Evolutionary conservation across 2,888 invertebrate species (phyloP).

Genomic region (Tryphoninae sp.): DNA sequence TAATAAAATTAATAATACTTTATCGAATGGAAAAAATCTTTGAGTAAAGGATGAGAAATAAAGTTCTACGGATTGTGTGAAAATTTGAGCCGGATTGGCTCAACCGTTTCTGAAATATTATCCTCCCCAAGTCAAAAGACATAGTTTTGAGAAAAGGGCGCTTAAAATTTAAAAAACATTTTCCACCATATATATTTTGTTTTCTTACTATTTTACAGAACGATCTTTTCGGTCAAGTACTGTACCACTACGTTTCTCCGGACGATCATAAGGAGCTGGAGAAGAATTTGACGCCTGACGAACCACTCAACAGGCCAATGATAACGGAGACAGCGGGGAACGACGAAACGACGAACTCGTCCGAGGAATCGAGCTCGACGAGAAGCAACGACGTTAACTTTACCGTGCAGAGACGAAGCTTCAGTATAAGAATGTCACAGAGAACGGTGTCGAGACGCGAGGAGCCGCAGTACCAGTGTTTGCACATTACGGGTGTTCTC

Average conservation of each 20-base stretch:
- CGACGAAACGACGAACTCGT: conserved; percentile 84
- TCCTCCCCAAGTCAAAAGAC: not conserved
- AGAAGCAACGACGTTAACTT: conserved; percentile 62
- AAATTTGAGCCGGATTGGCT: not conserved
- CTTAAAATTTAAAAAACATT: not conserved
- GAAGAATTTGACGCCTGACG: conserved; percentile 83
- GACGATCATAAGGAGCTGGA: conserved; percentile 89
- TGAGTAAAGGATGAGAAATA: not conserved
- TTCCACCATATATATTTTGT: too few species aligned
- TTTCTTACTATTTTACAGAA: conserved; percentile 83
- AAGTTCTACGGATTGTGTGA: not conserved
- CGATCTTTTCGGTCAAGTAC: conserved; percentile 91
- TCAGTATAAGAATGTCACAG: conserved; percentile 82
- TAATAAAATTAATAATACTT: not conserved
- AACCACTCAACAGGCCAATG: conserved; percentile 67
- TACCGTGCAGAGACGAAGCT: conserved; percentile 79
- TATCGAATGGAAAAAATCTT: not conserved
- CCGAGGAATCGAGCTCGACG: conserved; percentile 67
- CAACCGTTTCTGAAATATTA: not conserved
- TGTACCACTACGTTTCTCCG: conserved; percentile 91
- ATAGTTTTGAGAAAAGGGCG: not conserved
- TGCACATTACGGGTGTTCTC: conserved; percentile 82
- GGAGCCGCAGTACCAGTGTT: conserved; percentile 82
- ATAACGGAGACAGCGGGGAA: conserved; percentile 71
- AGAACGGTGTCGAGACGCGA: conserved; percentile 81